Evolutionary conservation across 2,113 vertebrate genomes (phyloP), one percentile per base, ranked within the genome.

Genomic region (Pluvianellus socialis): DNA sequence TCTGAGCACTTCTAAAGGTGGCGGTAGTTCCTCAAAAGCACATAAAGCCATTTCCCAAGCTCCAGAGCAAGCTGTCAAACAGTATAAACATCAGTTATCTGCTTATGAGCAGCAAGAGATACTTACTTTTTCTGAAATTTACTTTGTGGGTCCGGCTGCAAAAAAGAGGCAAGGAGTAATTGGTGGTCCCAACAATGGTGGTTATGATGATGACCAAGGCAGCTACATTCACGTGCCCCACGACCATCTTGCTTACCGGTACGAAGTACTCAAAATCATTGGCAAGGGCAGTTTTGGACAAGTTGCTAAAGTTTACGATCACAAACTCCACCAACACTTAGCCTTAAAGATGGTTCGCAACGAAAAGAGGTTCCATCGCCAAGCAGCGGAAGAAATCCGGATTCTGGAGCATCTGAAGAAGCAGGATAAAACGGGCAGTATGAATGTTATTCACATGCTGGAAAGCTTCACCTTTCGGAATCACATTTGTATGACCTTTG

Each of bases 401-500:
- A 99, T 99, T 88, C 97, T 99, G 97, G 99, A 99, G 96, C 99
- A 99, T 89, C 98, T 99, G 79, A 99, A 98, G 95, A 99, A 99
- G 96, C 99, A 99, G 96, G 99, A 99, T 79, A 99, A 99, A 55
- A 99, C 99, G 0, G 99, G 99, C 65, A 98, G 98, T 67, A 99
- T 99, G 99, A 99, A 99, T 5, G 98, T 99, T 0, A 99, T 99
- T 85, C 99, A 99, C 97, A 99, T 99, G 99, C 98, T 99, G 49
- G 99, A 99, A 26, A 99, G 99, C 97, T 99, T 99, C 98, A 99
- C 99, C 59, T 99, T 99, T 97, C 98, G 99, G 88, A 99, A 99
- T 96, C 99, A 99, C 92, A 99, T 99, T 80, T 99, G 99, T 92
- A 99, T 99, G 99, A 99, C 99, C 38, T 99, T 99, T 68, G 99